Evolutionary conservation across 2,797 vertebrate species (phyloP).

Genomic region (Sebastes oblongus): DNA sequence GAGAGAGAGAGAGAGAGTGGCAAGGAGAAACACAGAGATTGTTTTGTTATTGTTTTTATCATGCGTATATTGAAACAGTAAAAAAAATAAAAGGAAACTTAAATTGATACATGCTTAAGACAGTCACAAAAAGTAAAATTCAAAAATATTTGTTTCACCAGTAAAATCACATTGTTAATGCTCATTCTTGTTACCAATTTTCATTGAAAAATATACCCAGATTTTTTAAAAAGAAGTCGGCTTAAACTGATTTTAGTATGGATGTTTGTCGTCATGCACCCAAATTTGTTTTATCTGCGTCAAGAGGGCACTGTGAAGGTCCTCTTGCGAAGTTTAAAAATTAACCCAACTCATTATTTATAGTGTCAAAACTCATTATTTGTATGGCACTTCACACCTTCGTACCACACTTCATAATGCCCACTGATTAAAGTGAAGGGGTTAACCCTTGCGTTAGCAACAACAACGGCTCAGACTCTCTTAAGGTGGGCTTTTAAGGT

Average conservation of each 20-base stretch:
- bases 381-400: neutral
- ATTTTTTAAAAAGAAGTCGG: neutral
- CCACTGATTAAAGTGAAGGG: too few relatives aligned
- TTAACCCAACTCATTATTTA: neutral
- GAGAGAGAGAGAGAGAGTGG: neutral
- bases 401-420: neutral
- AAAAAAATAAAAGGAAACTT: neutral
- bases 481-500: too few relatives aligned
- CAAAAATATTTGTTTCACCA: neutral
- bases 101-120: neutral
- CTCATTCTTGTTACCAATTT: neutral
- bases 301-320: neutral
- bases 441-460: too few relatives aligned
- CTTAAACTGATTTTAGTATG: neutral
- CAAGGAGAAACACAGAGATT: neutral
- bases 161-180: neutral
- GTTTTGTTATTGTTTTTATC: conserved; percentile 27
- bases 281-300: neutral
- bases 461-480: too few relatives aligned
- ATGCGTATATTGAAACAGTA: neutral
- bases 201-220: too few relatives aligned
- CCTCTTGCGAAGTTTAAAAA: neutral
- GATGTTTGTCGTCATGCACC: neutral
- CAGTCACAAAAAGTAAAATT: neutral
- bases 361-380: neutral